Conservation (phyloP, 2,888 invertebrate species). For the Labia minor region DNA sequence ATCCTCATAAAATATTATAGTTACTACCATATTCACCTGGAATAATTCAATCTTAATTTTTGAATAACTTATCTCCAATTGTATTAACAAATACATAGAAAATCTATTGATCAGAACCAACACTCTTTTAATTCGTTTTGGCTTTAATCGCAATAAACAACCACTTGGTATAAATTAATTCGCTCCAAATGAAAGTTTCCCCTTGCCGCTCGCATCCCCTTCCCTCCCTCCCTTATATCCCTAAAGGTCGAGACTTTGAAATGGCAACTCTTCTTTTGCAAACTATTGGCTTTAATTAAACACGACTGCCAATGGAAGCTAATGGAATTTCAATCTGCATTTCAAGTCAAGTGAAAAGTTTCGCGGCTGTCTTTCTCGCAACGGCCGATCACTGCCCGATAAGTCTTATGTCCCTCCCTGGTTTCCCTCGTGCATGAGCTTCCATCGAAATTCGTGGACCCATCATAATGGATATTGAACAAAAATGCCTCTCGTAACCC, state of each 20-base stretch:
- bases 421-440: too few species aligned
- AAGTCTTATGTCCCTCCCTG: neutral
- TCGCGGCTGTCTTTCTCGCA: neutral
- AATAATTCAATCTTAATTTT: too few species aligned
- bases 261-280: slow-evolving; percentile 2
- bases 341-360: slow-evolving; percentile 13
- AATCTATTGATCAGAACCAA: neutral
- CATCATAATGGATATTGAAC: too few species aligned
- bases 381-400: neutral
- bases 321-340: slow-evolving; percentile 13
- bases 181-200: neutral
- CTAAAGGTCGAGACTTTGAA: neutral
- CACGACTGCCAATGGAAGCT: neutral
- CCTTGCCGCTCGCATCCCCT: neutral
- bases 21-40: too few species aligned
- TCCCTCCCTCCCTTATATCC: neutral
- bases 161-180: slow-evolving; percentile 13
- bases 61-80: too few species aligned
- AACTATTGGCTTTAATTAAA: slow-evolving; percentile 13
- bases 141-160: slow-evolving; percentile 5
- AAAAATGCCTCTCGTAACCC: neutral
- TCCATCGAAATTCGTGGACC: too few species aligned
- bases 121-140: neutral
- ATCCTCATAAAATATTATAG: too few species aligned
- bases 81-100: neutral